Percentiles rank a stretch among this genome's conserved stretches.
These are phyloP conservation scores for Xyliphius kryptos DNA, from an alignment of 2,113 vertebrate species.

Conservation along the genomic window DNA sequence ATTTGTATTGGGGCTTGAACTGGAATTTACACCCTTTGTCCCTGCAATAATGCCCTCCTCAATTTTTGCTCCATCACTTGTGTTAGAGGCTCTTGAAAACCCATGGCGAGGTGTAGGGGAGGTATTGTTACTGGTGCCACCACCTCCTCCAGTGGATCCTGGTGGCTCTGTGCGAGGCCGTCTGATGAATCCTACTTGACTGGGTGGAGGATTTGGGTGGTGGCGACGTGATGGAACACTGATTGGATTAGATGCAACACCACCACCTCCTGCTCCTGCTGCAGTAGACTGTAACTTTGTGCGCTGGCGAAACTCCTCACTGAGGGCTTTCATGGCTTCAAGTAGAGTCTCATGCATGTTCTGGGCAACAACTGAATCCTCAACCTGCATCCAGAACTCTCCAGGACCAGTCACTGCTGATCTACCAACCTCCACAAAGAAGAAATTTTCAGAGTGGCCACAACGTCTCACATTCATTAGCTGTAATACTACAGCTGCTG, in stretches of 20 bases:
- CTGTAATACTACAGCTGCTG: conserved; percentile 71
- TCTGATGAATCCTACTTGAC: conserved; percentile 64
- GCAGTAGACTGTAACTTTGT: conserved; percentile 70
- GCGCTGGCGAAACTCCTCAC: too few relatives aligned
- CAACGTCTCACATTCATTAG: conserved; percentile 75
- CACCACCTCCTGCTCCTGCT: conserved; percentile 61
- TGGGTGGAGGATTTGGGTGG: conserved; percentile 56
- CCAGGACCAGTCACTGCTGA: conserved; percentile 70
- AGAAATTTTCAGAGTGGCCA: conserved; percentile 74
- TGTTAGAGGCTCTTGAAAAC: conserved; percentile 60
- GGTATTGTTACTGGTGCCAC: conserved; percentile 48
- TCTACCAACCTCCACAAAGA: conserved; percentile 76
- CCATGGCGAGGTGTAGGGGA: conserved; percentile 58
- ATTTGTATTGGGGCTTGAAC: conserved; percentile 61
- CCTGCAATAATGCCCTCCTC: conserved; percentile 50
- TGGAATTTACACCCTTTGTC: conserved; percentile 15
- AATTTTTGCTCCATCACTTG: conserved; percentile 60
- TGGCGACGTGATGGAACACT: conserved; percentile 61
- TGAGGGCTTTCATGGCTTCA: too few relatives aligned
- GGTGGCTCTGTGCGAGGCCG: conserved; percentile 65
- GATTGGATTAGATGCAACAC: conserved; percentile 72
- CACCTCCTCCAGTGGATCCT: conserved; percentile 36
- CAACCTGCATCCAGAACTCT: conserved; percentile 84
- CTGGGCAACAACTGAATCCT: too few relatives aligned
- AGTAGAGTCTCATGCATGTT: too few relatives aligned